Percentiles rank a stretch among this genome's conserved stretches.
phyloP scores from a whole-genome alignment of 2,888 invertebrate species.

The Crematogaster levior region DNA sequence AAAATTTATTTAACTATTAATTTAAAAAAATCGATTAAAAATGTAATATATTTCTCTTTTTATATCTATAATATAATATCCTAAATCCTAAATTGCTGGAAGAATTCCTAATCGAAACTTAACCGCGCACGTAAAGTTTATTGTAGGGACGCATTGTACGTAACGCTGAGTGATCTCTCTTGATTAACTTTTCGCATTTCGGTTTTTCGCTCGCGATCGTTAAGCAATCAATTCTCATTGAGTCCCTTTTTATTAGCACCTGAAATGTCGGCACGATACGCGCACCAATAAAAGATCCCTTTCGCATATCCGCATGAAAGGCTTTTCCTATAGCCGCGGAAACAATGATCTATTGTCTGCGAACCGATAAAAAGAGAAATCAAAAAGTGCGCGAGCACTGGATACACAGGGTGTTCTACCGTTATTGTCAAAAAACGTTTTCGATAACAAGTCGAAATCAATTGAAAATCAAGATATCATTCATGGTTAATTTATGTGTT shows the following conservation, averaged over 20 bases:
- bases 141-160: neutral
- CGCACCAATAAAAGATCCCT: constrained; percentile 39
- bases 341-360: constrained; percentile 53
- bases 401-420: constrained; percentile 24
- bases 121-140: neutral
- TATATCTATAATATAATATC: neutral
- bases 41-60: too few relatives aligned
- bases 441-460: neutral
- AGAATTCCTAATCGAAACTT: neutral
- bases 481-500: neutral
- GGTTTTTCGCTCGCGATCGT: constrained; percentile 19
- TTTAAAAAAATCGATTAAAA: neutral
- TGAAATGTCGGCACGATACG: constrained; percentile 29
- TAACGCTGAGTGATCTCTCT: constrained; percentile 9
- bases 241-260: constrained; percentile 38
- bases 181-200: constrained; percentile 11
- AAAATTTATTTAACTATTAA: constrained; percentile 9
- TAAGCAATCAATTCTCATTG: constrained; percentile 44
- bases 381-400: constrained; percentile 30
- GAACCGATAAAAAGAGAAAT: constrained; percentile 56
- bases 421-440: neutral
- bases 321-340: constrained; percentile 33
- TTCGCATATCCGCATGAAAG: constrained; percentile 42
- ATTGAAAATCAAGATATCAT: neutral
- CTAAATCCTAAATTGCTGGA: neutral